phyloP scores from a whole-genome alignment of 1,140 invertebrate genomes.

The Lepidotrigona ventralis region DNA sequence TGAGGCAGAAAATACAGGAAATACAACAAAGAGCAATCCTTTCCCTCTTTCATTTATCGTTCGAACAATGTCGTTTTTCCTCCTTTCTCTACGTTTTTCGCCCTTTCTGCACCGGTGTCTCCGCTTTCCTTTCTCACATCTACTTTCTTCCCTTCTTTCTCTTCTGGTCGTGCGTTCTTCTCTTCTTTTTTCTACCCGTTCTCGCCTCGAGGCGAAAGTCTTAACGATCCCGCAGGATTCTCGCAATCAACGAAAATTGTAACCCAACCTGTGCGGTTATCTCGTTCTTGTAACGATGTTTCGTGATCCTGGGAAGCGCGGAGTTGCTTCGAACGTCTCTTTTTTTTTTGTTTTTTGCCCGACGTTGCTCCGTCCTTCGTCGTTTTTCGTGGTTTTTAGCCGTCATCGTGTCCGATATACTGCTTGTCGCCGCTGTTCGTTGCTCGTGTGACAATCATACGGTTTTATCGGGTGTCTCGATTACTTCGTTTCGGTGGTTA shows the following conservation, averaged over 20 bases:
- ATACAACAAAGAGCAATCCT: not conserved
- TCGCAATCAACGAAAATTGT: conserved; percentile 43
- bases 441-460: too few species aligned
- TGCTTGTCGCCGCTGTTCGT: too few species aligned
- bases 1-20: not conserved
- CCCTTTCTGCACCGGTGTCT: not conserved
- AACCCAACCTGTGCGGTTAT: not conserved
- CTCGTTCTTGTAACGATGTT: not conserved
- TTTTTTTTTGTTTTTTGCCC: not conserved
- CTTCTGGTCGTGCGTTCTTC: not conserved
- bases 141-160: not conserved
- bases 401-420: not conserved
- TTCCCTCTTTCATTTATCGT: not conserved
- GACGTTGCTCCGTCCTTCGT: not conserved
- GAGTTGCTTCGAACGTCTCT: not conserved
- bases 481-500: not conserved
- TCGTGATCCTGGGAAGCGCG: not conserved
- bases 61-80: not conserved
- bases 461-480: not conserved
- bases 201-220: conserved; percentile 6
- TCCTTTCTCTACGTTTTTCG: not conserved
- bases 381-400: not conserved
- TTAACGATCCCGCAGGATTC: conserved; percentile 16
- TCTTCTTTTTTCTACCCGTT: not conserved
- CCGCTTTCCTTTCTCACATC: not conserved